phyloP scores from a whole-genome alignment of 2,113 vertebrate genomes.

The Pelvicachromis taeniatus region DNA sequence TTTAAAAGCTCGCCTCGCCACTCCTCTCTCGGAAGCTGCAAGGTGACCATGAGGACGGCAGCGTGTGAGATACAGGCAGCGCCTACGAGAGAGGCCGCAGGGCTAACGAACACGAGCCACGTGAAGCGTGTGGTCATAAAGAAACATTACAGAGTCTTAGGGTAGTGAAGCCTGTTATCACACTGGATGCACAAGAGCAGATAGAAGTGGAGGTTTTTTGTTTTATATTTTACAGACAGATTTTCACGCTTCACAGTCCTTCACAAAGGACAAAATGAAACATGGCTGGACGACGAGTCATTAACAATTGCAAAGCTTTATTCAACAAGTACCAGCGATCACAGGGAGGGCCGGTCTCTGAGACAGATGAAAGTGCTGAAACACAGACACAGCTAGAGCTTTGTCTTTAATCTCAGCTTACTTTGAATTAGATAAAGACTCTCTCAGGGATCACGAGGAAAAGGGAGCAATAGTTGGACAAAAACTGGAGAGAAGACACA shows the following conservation, averaged over 20 bases:
- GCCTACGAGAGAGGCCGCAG: neutral
- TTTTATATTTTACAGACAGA: neutral
- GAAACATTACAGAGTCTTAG: neutral
- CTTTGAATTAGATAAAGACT: neutral
- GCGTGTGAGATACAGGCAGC: conserved; percentile 19
- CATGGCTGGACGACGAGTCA: neutral
- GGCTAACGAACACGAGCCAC: conserved; percentile 12
- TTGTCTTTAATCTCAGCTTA: neutral
- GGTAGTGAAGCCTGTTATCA: conserved; percentile 6
- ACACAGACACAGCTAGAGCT: neutral
- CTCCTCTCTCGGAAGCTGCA: conserved; percentile 24
- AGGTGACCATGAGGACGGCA: conserved; percentile 52
- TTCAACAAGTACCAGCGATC: neutral
- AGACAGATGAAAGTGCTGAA: neutral
- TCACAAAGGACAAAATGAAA: neutral
- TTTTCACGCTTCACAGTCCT: neutral
- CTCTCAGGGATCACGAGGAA: neutral
- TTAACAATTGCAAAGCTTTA: neutral
- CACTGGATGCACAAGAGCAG: neutral
- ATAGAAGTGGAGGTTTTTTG: neutral
- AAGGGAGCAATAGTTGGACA: neutral
- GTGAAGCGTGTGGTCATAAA: conserved; percentile 42
- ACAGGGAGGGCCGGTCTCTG: neutral
- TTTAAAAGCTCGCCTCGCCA: neutral
- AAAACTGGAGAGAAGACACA: neutral